Conservation (phyloP, 2,888 invertebrate species). For the Microplitis deprimator region DNA sequence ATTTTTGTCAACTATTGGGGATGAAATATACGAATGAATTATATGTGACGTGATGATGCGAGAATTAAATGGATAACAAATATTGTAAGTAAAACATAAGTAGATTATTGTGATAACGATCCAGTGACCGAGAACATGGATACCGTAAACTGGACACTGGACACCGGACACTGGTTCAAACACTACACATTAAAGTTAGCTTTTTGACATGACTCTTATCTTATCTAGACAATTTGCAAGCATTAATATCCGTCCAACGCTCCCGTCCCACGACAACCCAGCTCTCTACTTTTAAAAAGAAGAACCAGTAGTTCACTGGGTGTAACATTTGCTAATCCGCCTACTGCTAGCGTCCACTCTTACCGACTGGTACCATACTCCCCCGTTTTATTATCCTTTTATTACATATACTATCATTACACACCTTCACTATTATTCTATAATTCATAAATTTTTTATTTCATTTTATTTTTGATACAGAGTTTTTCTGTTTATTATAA, state of each 20-base stretch:
- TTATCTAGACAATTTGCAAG: constrained; percentile 39
- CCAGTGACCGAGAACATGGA: constrained; percentile 25
- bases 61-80: too few relatives aligned
- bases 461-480: too few relatives aligned
- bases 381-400: not conserved
- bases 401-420: constrained; percentile 17
- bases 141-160: constrained; percentile 1
- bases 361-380: constrained; percentile 4
- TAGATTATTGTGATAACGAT: not conserved
- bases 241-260: constrained; percentile 42
- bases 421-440: constrained; percentile 34
- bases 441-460: not conserved
- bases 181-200: constrained; percentile 13
- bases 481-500: too few relatives aligned
- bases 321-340: constrained; percentile 31
- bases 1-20: too few relatives aligned
- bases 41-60: too few relatives aligned
- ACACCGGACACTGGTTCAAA: not conserved
- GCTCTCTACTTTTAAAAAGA: constrained; percentile 26
- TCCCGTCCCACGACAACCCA: constrained; percentile 27
- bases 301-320: constrained; percentile 39
- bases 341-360: constrained; percentile 36
- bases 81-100: not conserved
- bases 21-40: too few relatives aligned
- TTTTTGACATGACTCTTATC: constrained; percentile 25